Conservation (phyloP, 2,888 invertebrate species). For the Dermolepida albohirtum region DNA sequence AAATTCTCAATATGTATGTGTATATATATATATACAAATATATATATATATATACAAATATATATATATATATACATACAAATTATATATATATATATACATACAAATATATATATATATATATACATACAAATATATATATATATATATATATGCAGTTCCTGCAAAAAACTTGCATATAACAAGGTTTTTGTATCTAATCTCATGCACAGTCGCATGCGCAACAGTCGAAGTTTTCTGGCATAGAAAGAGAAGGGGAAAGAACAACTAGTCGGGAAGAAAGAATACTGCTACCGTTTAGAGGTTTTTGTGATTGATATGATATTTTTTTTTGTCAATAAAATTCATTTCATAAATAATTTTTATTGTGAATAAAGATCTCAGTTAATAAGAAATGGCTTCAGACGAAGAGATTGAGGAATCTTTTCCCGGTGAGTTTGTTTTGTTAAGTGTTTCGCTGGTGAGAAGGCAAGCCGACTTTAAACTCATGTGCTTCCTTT, state of each 20-base stretch:
- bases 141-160: too few species aligned
- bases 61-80: too few species aligned
- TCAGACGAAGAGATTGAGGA: conserved; percentile 91
- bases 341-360: conserved; percentile 15
- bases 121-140: too few species aligned
- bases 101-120: too few species aligned
- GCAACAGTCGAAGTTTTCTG: conserved; percentile 36
- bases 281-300: conserved; percentile 48
- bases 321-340: conserved; percentile 43
- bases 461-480: conserved; percentile 60
- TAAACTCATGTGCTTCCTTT: conserved; percentile 55
- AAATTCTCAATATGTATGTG: too few species aligned
- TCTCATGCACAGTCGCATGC: conserved; percentile 31
- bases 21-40: too few species aligned
- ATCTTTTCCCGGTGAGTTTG: conserved; percentile 84
- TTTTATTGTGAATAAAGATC: conserved; percentile 24
- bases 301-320: conserved; percentile 48
- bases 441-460: conserved; percentile 56
- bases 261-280: conserved; percentile 49
- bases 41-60: too few species aligned
- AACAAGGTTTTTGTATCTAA: conserved; percentile 6
- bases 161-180: too few species aligned
- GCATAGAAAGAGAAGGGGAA: conserved; percentile 47
- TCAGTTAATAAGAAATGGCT: conserved; percentile 71
- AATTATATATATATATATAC: too few species aligned